Conservation (phyloP, 1,140 invertebrate genomes). For the Drosophila arawakana region DNA sequence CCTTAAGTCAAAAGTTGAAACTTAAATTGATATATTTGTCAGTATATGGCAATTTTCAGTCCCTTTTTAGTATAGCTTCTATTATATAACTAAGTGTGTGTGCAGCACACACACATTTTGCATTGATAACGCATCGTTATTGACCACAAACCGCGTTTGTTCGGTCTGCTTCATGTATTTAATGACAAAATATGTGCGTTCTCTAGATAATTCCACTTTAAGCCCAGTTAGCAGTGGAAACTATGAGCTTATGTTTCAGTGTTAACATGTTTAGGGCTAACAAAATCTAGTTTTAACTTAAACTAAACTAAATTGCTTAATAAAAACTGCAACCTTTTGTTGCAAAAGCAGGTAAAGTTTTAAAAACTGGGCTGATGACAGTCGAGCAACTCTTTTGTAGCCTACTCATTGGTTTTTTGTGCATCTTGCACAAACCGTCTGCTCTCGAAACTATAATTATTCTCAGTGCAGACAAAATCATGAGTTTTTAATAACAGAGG, state of each 20-base stretch:
- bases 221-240: too few species aligned
- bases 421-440: background rate
- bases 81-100: background rate
- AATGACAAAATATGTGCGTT: background rate
- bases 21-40: too few species aligned
- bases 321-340: too few species aligned
- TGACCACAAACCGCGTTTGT: slow-evolving; percentile 5
- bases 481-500: slow-evolving; percentile 12
- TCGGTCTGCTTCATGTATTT: background rate
- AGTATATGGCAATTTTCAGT: too few species aligned
- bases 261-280: too few species aligned
- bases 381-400: too few species aligned
- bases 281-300: too few species aligned
- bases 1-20: too few species aligned
- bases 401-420: background rate
- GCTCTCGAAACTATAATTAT: background rate
- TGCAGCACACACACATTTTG: background rate
- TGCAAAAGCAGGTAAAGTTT: too few species aligned
- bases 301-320: too few species aligned
- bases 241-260: too few species aligned
- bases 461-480: background rate
- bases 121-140: slow-evolving; percentile 5
- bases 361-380: too few species aligned
- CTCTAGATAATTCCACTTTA: background rate
- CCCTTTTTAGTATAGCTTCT: background rate